Evolutionary conservation across 2,113 vertebrate genomes (phyloP).

Genomic region (Rhodinocichla rosea): DNA sequence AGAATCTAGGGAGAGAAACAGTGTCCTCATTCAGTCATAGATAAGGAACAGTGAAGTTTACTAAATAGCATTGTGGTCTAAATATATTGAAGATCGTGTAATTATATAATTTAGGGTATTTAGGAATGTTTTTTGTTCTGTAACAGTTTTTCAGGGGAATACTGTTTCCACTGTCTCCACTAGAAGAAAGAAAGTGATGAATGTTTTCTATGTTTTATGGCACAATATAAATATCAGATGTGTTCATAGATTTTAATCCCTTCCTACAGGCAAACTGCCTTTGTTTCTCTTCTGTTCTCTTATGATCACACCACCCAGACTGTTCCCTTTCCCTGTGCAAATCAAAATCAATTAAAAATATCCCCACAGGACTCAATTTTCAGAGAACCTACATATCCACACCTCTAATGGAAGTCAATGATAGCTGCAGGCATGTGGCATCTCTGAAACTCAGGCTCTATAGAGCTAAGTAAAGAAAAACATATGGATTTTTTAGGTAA

Average conservation of each 20-base stretch:
- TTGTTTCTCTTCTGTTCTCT: neutral
- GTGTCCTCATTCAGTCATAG: neutral
- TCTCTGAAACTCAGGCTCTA: slow-evolving; percentile 20
- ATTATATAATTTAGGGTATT: neutral
- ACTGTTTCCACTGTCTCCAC: neutral
- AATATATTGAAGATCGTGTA: neutral
- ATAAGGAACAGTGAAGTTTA: neutral
- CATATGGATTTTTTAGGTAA: slow-evolving; percentile 67
- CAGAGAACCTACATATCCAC: slow-evolving; percentile 17
- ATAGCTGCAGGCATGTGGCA: slow-evolving; percentile 36
- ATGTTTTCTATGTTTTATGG: neutral
- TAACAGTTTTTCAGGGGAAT: neutral
- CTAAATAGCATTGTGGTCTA: neutral
- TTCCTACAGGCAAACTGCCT: neutral
- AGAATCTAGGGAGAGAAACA: neutral
- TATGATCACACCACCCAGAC: slow-evolving; percentile 23
- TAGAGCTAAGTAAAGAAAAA: slow-evolving; percentile 47
- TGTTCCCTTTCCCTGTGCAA: slow-evolving; percentile 48
- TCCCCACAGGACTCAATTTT: slow-evolving; percentile 22
- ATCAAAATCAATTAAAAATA: slow-evolving; percentile 53
- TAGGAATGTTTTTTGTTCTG: neutral
- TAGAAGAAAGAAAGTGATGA: neutral
- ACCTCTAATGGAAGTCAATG: slow-evolving; percentile 50
- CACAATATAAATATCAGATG: neutral
- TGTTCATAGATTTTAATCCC: neutral